Evolutionary conservation across 2,888 invertebrate genomes (phyloP), one percentile per base, ranked within the genome.

Genomic region (Lasioglossum lativentre): DNA sequence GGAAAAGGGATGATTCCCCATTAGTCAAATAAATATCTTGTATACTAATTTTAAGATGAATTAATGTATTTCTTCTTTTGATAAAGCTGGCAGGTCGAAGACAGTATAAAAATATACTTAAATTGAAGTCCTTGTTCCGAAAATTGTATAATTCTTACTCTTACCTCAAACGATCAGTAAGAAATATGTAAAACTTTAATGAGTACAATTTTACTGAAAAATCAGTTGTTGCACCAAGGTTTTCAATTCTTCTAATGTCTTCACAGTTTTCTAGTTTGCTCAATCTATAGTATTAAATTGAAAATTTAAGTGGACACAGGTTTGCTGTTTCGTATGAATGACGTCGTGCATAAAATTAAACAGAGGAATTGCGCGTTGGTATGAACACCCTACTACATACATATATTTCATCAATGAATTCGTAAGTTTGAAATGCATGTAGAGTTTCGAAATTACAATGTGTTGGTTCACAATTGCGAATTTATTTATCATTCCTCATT

Each of bases 1-100:
- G 89, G 30, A 86, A 71, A 19, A 86, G 90, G 63, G 59, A 80
- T 4, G 19, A 45, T 52, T 75, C n/a, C n/a, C 12, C n/a, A 12
- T 23, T 63, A 30, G 12, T n/a, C n/a, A n/a, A 56, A 56, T 56
- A n/a, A 56, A n/a, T n/a, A 56, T 56, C n/a, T 56, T 56, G 4
- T 56, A 56, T n/a, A n/a, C 12, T n/a, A n/a, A n/a, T n/a, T 52
- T 23, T 3, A n/a, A n/a, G 52, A 10, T 52, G 23, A n/a, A 52
- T 10, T 2, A 23, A 52, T 8, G 8, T 52, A 2, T 23, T 52
- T 52, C 23, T 23, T 8, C 23, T 52, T 52, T 52, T 52, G 8
- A 52, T 23, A 52, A 23, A 8, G 8, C 10, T 52, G 10, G n/a
- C 10, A n/a, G n/a, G 52, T 52, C n/a, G 10, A 52, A n/a, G n/a